Base-by-base conservation (phyloP, 1,140 invertebrate species). In the Drosophila quadrilineata region DNA sequence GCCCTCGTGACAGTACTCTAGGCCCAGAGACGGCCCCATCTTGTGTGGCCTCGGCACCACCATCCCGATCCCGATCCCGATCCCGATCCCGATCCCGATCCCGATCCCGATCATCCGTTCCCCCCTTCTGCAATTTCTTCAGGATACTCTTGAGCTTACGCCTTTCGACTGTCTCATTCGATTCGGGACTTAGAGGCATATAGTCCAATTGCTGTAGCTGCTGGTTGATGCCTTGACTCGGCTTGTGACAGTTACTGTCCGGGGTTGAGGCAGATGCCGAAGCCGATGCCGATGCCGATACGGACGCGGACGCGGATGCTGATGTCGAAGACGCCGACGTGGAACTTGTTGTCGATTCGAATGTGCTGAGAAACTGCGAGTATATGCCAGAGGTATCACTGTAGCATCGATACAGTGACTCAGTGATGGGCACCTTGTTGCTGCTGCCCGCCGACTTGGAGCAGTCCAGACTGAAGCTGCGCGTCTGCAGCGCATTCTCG, bases 81-180 rank as follows among this genome's bases (percentile, higher is more conserved):
- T 12, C 24, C 12, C 17, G n/a, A 5, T 19, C 33, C 9, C 52
- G 53, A 36, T 5, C 22, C 14, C 9, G 16, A 31, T 14, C 19
- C 5, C 53, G 50, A 31, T 19, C 29, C 6, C 33, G 28, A 1
- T n/a, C n/a, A n/a, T n/a, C n/a, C n/a, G n/a, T n/a, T n/a, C 41
- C 59, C 6, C 67, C 59, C 57, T 75, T 75, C 31, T 80, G 85
- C 6, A 96, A 88, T 82, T 95, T 95, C 77, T 96, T 96, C 29
- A 97, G 89, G 62, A 97, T 96, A 58, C 95, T 96, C 87, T 96
- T 97, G 33, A 97, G 89, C 70, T 95, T 94, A 77, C 93, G 91
- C 66, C 96, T 91, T 87, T 97, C 96, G 2, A 94, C 89, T 0
- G 96, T 97, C 90, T 97, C 96, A 79, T 96, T 96, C 5, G 93